Percentiles rank a stretch among this genome's conserved stretches.
phyloP scores from a whole-genome alignment of 1,140 invertebrate genomes.

The Drosophila lacertosa region DNA sequence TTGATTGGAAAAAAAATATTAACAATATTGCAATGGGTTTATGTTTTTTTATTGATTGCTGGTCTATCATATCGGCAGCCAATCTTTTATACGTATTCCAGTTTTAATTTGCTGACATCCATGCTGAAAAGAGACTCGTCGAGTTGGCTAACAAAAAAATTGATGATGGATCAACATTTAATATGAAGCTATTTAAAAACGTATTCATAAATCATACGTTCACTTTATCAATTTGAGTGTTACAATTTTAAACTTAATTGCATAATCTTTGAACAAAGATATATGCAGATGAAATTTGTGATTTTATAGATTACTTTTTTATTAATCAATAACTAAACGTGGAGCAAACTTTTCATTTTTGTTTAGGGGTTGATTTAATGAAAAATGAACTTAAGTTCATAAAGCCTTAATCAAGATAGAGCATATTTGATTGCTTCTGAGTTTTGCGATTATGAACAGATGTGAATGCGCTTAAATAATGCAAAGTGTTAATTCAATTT shows the following conservation, averaged over 20 bases:
- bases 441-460: slow-evolving; percentile 15
- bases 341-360: too few species aligned
- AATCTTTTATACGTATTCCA: slow-evolving; percentile 56
- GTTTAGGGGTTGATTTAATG: too few species aligned
- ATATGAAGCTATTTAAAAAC: background rate
- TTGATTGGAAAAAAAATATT: slow-evolving; percentile 73
- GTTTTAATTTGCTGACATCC: slow-evolving; percentile 61
- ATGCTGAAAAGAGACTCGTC: slow-evolving; percentile 1
- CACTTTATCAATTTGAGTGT: background rate
- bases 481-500: slow-evolving; percentile 74
- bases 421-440: background rate
- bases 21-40: slow-evolving; percentile 75
- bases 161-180: background rate
- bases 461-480: slow-evolving; percentile 34
- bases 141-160: too few species aligned
- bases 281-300: too few species aligned
- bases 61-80: slow-evolving; percentile 5
- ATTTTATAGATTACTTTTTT: too few species aligned
- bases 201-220: background rate
- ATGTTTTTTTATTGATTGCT: slow-evolving; percentile 21
- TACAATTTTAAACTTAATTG: background rate
- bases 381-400: background rate
- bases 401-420: background rate
- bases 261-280: background rate
- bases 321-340: too few species aligned